Conservation (phyloP, 2,888 invertebrate genomes). For the Deilephila elpenor region DNA sequence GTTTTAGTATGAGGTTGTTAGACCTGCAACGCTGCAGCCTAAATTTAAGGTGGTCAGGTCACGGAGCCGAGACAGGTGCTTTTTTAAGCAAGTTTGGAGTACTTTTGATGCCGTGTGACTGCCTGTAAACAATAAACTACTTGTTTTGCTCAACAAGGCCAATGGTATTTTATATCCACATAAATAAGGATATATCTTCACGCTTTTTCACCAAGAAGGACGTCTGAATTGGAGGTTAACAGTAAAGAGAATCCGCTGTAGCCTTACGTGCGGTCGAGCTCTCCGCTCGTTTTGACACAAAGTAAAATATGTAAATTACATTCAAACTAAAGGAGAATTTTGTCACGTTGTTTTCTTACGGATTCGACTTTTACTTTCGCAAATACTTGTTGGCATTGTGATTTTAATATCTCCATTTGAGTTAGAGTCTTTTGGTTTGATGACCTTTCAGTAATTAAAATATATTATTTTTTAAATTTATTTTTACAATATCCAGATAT, state of each 20-base stretch:
- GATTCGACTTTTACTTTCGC: constrained; percentile 26
- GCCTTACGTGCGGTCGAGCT: constrained; percentile 27
- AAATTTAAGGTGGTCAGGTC: constrained; percentile 80
- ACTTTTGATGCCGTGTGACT: not conserved
- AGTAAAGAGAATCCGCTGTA: not conserved
- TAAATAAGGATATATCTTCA: not conserved
- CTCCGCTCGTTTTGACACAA: constrained; percentile 23
- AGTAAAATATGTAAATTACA: constrained; percentile 27
- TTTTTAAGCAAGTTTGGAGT: constrained; percentile 46
- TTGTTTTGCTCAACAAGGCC: not conserved
- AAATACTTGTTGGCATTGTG: constrained; percentile 4
- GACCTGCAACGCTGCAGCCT: constrained; percentile 81
- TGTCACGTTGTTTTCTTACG: constrained; percentile 21
- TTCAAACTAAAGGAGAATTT: constrained; percentile 23
- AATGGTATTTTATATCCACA: not conserved
- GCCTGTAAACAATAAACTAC: not conserved
- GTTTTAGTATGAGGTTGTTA: constrained; percentile 83
- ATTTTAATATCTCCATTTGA: constrained; percentile 9
- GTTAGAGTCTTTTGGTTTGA: not conserved
- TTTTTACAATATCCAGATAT: no score
- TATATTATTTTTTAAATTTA: not conserved
- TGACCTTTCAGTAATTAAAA: not conserved
- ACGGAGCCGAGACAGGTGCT: constrained; percentile 59
- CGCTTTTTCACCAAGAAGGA: not conserved
- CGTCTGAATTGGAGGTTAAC: not conserved